These are phyloP conservation scores for Stenodema calcarata DNA, from an alignment of 2,888 invertebrate species.

Conservation along the genomic window DNA sequence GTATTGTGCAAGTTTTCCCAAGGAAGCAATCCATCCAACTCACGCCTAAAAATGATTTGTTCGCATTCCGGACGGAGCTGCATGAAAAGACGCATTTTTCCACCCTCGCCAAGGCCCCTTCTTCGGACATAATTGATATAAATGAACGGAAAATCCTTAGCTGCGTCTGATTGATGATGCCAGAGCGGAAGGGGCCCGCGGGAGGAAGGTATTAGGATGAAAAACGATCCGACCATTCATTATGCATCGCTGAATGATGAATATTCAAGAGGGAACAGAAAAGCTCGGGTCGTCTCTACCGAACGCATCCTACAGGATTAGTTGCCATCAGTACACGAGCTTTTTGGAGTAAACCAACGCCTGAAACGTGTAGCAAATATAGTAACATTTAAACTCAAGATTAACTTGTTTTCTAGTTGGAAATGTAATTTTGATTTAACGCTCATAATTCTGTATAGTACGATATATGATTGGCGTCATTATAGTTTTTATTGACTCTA, in stretches of 20 bases:
- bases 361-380: too few species aligned
- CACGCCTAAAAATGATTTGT: not conserved
- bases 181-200: not conserved
- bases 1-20: not conserved
- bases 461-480: too few species aligned
- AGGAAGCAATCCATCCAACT: not conserved
- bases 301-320: too few species aligned
- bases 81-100: slow-evolving; percentile 7
- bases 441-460: too few species aligned
- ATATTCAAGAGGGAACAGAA: not conserved
- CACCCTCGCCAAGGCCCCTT: not conserved
- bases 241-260: not conserved
- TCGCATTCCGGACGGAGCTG: not conserved
- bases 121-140: not conserved
- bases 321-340: too few species aligned
- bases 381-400: too few species aligned
- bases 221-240: slow-evolving; percentile 10
- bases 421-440: too few species aligned
- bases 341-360: too few species aligned
- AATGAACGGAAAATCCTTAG: not conserved
- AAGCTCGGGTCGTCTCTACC: not conserved
- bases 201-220: not conserved
- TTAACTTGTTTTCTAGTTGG: too few species aligned
- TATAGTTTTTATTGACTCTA: too few species aligned
- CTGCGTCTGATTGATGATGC: slow-evolving; percentile 9